These are phyloP conservation scores for Rhyzopertha dominica DNA, from an alignment of 1,140 invertebrate genomes.

Conservation along the genomic window DNA sequence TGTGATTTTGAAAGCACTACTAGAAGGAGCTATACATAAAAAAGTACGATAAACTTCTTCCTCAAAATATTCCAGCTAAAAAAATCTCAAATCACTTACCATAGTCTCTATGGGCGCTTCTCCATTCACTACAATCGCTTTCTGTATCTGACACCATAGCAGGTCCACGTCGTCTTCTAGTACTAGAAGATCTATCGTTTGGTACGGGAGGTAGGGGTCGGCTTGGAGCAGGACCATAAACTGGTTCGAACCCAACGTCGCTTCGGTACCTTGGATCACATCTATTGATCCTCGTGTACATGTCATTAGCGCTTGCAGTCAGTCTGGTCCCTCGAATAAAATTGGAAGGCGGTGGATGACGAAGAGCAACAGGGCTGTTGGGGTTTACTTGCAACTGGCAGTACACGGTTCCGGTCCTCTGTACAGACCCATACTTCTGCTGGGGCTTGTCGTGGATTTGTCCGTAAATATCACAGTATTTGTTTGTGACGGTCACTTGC, in stretches of 20 bases:
- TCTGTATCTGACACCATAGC: slow-evolving; percentile 20
- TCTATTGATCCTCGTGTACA: slow-evolving; percentile 8
- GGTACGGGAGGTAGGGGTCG: slow-evolving; percentile 40
- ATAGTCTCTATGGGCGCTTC: too few relatives aligned
- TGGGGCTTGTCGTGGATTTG: slow-evolving; percentile 37
- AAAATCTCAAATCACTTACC: too few relatives aligned
- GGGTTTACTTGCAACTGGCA: slow-evolving; percentile 32
- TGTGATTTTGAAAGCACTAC: too few relatives aligned
- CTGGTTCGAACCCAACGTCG: slow-evolving; percentile 16
- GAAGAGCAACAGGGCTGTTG: slow-evolving; percentile 9
- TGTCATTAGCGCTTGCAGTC: slow-evolving; percentile 42
- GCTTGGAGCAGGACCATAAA: slow-evolving; percentile 18
- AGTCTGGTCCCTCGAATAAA: slow-evolving; percentile 40
- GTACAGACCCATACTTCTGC: slow-evolving; percentile 7
- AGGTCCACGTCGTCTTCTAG: slow-evolving; percentile 3
- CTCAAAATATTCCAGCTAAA: too few relatives aligned
- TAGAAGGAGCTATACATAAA: too few relatives aligned
- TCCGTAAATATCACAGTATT: slow-evolving; percentile 43
- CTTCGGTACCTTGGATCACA: slow-evolving; percentile 9
- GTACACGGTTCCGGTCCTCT: slow-evolving; percentile 37
- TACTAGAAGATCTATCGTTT: slow-evolving; percentile 8
- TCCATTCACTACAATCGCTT: slow-evolving; percentile 13
- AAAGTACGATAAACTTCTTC: too few relatives aligned
- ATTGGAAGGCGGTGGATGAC: slow-evolving; percentile 19
- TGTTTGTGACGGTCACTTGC: slow-evolving; percentile 37